Evolutionary conservation across 2,888 invertebrate species (phyloP).

Genomic region (Notocelia uddmanniana): DNA sequence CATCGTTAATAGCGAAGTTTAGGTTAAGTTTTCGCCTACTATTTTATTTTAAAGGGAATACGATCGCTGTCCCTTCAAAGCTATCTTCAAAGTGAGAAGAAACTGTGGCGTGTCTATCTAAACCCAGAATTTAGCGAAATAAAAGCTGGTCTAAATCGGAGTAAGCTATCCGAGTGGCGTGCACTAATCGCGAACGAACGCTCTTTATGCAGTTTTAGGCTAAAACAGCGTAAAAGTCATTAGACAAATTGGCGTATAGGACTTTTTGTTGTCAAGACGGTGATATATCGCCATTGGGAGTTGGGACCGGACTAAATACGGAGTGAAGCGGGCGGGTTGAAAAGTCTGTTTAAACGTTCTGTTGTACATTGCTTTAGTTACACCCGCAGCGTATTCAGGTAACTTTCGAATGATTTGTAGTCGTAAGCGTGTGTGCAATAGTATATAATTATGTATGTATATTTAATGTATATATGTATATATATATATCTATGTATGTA

Average conservation of each 20-base stretch:
- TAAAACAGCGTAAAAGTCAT: neutral
- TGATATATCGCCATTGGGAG: neutral
- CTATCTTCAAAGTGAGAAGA: neutral
- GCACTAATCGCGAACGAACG: conserved; percentile 21
- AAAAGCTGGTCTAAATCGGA: conserved; percentile 15
- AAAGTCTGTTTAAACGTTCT: neutral
- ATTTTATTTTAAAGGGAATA: neutral
- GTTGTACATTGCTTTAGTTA: neutral
- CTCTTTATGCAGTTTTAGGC: neutral
- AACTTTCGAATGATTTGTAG: no score
- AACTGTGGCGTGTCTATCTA: conserved; percentile 1
- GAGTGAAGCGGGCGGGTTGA: neutral
- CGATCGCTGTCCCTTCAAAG: neutral
- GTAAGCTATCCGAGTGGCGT: conserved; percentile 21
- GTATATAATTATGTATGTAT: no score
- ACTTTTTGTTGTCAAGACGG: neutral
- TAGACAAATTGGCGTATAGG: neutral
- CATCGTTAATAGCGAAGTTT: no score
- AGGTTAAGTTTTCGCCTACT: no score
- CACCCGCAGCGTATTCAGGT: no score
- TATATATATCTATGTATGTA: no score
- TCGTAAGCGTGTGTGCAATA: no score
- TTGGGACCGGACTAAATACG: neutral
- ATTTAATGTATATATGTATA: no score
- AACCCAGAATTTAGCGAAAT: conserved; percentile 1